Percentiles rank a stretch among this genome's conserved stretches.
phyloP scores from a whole-genome alignment of 2,888 invertebrate genomes.

The Prosopocoilus inquinatus region DNA sequence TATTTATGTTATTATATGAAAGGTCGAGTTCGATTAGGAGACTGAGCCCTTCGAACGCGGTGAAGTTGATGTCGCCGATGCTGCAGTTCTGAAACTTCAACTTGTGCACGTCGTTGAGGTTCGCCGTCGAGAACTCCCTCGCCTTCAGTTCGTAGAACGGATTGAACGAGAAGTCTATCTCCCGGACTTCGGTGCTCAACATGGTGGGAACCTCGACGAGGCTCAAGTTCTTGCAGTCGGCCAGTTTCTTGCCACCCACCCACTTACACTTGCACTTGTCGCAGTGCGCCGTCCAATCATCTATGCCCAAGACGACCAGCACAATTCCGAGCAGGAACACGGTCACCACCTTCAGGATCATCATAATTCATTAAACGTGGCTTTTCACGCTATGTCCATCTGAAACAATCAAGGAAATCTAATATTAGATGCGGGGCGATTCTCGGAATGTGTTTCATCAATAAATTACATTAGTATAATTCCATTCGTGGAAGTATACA shows the following conservation, averaged over 20 bases:
- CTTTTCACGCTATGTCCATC: conserved; percentile 25
- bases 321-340: conserved; percentile 37
- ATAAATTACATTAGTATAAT: too few relatives aligned
- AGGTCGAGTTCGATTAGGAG: conserved; percentile 82
- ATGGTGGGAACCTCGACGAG: conserved; percentile 69
- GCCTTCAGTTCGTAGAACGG: conserved; percentile 63
- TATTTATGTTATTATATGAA: conserved; percentile 68
- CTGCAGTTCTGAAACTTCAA: conserved; percentile 73
- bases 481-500: too few relatives aligned
- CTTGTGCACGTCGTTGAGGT: conserved; percentile 78
- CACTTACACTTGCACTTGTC: conserved; percentile 78
- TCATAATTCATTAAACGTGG: background rate
- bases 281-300: conserved; percentile 58
- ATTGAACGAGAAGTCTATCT: conserved; percentile 72
- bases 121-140: conserved; percentile 67
- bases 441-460: too few relatives aligned
- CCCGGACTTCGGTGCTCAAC: conserved; percentile 70
- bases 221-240: conserved; percentile 64
- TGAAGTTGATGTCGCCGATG: conserved; percentile 68
- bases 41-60: conserved; percentile 72
- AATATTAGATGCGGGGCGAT: too few relatives aligned
- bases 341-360: conserved; percentile 20
- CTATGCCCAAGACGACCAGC: conserved; percentile 53
- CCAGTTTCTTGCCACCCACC: conserved; percentile 81
- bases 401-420: conserved; percentile 22